A percentile compares a stretch with the other conserved stretches of the same genome.
Evolutionary conservation across 2,888 invertebrate species (phyloP).

Genomic region (Hypercompe scribonia): DNA sequence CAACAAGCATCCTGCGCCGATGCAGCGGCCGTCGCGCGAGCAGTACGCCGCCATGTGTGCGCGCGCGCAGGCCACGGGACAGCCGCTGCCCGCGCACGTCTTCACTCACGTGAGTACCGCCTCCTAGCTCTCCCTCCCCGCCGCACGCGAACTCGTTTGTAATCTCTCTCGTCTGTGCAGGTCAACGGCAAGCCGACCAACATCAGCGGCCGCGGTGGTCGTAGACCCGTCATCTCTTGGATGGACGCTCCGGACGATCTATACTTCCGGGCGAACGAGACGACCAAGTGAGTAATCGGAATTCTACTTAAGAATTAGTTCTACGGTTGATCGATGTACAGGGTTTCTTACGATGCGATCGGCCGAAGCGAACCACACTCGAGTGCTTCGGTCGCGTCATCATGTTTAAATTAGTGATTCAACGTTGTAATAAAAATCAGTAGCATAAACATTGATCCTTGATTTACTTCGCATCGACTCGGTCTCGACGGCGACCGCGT

Average conservation of each 20-base stretch:
- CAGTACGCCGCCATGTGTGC: slow-evolving; percentile 91
- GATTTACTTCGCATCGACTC: neutral
- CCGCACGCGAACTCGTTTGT: slow-evolving; percentile 19
- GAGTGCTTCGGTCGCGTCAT: neutral
- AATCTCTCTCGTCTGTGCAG: slow-evolving; percentile 65
- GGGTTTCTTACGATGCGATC: neutral
- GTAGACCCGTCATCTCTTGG: slow-evolving; percentile 98
- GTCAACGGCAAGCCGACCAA: slow-evolving; percentile 94
- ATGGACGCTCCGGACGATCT: slow-evolving; percentile 99
- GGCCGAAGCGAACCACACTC: neutral
- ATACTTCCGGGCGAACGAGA: slow-evolving; percentile 96
- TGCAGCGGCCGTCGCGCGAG: slow-evolving; percentile 89
- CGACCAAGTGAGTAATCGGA: slow-evolving; percentile 91
- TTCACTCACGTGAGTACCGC: slow-evolving; percentile 85
- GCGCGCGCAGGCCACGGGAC: slow-evolving; percentile 88
- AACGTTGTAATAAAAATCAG: neutral
- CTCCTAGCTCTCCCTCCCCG: neutral
- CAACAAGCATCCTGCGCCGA: slow-evolving; percentile 91
- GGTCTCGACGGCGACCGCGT: neutral
- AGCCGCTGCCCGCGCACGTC: slow-evolving; percentile 90
- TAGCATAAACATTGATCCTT: neutral
- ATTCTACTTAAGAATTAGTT: neutral
- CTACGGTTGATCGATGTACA: too few species aligned
- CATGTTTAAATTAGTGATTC: neutral
- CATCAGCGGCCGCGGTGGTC: slow-evolving; percentile 91